Evolutionary conservation across 1,140 invertebrate species (phyloP).

Genomic region (Gonioctena quinquepunctata): DNA sequence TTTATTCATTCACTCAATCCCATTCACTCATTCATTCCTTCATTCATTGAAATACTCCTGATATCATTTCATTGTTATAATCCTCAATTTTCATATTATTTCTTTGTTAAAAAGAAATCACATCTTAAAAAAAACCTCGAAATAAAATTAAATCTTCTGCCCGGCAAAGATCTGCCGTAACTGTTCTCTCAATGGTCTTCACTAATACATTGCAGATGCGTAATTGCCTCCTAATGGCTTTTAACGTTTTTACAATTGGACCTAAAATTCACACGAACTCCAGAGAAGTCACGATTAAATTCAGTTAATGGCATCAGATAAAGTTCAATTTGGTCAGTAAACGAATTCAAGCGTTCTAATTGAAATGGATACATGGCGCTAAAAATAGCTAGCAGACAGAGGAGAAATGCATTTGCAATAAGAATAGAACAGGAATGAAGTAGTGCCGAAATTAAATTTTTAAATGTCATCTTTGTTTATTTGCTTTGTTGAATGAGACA

Average conservation of each 20-base stretch:
- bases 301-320: not conserved
- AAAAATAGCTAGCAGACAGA: not conserved
- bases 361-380: not conserved
- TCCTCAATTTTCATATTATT: no score
- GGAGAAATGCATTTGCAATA: not conserved
- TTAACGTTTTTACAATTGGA: not conserved
- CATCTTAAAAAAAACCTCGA: no score
- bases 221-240: no score
- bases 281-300: not conserved
- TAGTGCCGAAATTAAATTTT: not conserved
- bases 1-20: no score
- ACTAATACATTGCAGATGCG: no score
- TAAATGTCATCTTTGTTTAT: not conserved
- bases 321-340: not conserved
- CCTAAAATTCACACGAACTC: not conserved
- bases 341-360: not conserved
- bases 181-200: no score
- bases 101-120: no score
- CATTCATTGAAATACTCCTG: no score
- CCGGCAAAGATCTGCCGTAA: no score
- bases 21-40: no score
- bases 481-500: not conserved
- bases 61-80: no score
- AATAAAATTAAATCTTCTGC: no score
- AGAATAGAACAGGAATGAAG: conserved; percentile 2